phyloP scores from a whole-genome alignment of 2,888 invertebrate species.

The Andrena haemorrhoa region DNA sequence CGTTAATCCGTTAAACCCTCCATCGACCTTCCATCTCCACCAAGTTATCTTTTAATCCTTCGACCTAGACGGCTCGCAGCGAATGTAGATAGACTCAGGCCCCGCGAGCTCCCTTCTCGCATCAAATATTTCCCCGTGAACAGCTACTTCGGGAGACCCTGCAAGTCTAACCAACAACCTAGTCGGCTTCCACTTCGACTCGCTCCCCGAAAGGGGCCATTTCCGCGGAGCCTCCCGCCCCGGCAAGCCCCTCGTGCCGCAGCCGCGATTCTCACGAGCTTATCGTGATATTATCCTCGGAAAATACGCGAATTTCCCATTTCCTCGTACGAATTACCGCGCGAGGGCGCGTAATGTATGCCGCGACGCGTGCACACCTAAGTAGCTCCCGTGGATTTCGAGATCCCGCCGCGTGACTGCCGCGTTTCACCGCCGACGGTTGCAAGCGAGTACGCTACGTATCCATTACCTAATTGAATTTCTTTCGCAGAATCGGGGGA shows the following conservation, averaged over 20 bases:
- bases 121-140: not conserved
- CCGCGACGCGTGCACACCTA: not conserved
- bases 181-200: not conserved
- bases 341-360: slow-evolving; percentile 16
- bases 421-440: not conserved
- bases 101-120: not conserved
- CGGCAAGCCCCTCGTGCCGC: not conserved
- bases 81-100: not conserved
- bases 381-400: slow-evolving; percentile 38
- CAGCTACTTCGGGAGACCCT: too few species aligned
- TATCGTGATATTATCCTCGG: slow-evolving; percentile 2
- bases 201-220: not conserved
- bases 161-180: not conserved
- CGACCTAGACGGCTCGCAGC: slow-evolving; percentile 28
- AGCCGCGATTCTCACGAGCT: not conserved
- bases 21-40: slow-evolving; percentile 37
- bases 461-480: too few species aligned
- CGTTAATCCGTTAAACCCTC: slow-evolving; percentile 37
- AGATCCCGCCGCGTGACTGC: slow-evolving; percentile 24
- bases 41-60: slow-evolving; percentile 50
- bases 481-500: too few species aligned
- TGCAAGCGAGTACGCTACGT: not conserved
- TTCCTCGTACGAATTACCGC: not conserved
- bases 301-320: not conserved
- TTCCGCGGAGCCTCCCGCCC: not conserved